A percentile compares a stretch with the other conserved stretches of the same genome.
Evolutionary conservation across 2,888 invertebrate species (phyloP).

Genomic region (Epinotia ramella): DNA sequence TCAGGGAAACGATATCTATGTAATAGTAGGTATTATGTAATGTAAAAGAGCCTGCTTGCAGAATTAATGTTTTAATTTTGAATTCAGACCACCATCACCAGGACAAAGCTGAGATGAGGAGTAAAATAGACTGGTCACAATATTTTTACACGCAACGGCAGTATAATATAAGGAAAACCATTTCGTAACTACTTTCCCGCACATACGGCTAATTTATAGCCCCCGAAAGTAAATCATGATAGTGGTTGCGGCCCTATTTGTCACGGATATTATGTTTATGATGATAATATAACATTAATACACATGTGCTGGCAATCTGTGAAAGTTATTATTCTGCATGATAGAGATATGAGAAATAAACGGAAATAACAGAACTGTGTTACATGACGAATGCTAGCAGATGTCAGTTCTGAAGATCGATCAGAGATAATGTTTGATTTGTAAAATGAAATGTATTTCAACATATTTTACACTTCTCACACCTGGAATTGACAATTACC

Average conservation of each 20-base stretch:
- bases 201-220: conserved; percentile 11
- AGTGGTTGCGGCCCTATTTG: conserved; percentile 19
- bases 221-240: conserved; percentile 13
- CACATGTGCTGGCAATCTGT: conserved; percentile 13
- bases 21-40: too few species aligned
- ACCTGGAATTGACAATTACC: too few species aligned
- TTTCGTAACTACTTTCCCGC: conserved; percentile 11
- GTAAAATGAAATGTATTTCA: too few species aligned
- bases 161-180: conserved; percentile 11
- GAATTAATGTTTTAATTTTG: too few species aligned
- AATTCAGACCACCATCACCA: too few species aligned
- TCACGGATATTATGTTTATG: conserved; percentile 25
- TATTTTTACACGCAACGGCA: too few species aligned
- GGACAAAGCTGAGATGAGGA: too few species aligned
- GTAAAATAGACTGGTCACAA: too few species aligned
- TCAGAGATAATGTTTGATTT: too few species aligned
- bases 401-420: not conserved
- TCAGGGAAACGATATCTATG: too few species aligned
- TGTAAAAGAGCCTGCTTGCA: too few species aligned
- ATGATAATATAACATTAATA: conserved; percentile 32
- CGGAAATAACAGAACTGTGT: conserved; percentile 4
- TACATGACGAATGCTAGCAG: not conserved
- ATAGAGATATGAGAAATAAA: not conserved
- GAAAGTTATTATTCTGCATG: conserved; percentile 3
- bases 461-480: too few species aligned